Evolutionary conservation across 2,113 vertebrate genomes (phyloP), one percentile per base, ranked within the genome.

Genomic region (Verasper variegatus): DNA sequence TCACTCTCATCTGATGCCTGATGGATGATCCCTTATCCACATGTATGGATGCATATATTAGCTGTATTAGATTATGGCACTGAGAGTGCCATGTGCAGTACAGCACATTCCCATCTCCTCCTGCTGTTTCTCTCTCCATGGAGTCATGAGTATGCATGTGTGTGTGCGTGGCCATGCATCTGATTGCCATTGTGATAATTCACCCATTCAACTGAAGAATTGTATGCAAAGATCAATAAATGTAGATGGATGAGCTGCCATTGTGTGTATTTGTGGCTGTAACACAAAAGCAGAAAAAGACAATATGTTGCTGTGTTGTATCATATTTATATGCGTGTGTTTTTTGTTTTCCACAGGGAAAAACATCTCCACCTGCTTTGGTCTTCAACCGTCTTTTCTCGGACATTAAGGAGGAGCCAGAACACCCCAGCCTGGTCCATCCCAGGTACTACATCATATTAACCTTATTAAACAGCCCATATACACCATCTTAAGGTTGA

Each of bases 391-490:
- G 95, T 31, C 96, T 98, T 93, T 98, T 97, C 89, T 94, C 96
- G n/a, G 95, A 97, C 80, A 96, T 99, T 92, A 99, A 99, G 90
- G 97, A 98, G 92, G 97, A 99, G 94, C 95, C 95, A 80, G 97
- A 95, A 92, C 93, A 94, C 74, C 92, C 94, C 63, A 93, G 95
- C 82, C 92, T 97, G 93, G 90, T 98, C 85, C 97, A 98, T 81
- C 97, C 97, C 86, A 98, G 97, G 98, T 99, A 94, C 91, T 83
- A 75, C 88, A 92, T 47, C 81, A 31, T 21, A 60, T 45, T 45
- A 35, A 64, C 40, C 52, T 27, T 11, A 47, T 37, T 55, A 9
- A 69, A 47, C 31, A 45, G 23, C 71, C 59, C 27, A 0, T 18
- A 23, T 1, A 37, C 18, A 31, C 6, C 11, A 5, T 27, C 23